Evolutionary conservation across 2,113 vertebrate genomes (phyloP).

Genomic region (Vulpes lagopus): DNA sequence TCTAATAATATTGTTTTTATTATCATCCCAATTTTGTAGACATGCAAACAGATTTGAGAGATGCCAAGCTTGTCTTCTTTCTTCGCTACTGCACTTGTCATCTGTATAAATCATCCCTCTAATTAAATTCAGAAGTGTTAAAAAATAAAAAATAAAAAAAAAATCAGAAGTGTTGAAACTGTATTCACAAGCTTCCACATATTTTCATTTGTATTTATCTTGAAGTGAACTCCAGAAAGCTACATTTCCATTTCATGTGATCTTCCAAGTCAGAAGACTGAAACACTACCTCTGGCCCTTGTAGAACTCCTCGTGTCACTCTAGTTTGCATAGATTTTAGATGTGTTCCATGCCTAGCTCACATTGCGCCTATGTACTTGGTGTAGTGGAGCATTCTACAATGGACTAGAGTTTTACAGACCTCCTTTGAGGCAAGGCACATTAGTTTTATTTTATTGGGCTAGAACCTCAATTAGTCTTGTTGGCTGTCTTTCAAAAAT

Average conservation of each 20-base stretch:
- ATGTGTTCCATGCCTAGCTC: background rate
- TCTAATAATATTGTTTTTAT: background rate
- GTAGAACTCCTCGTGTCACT: background rate
- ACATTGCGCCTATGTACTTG: background rate
- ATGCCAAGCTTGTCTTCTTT: background rate
- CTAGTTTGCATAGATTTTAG: background rate
- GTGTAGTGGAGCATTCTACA: background rate
- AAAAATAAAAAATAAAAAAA: background rate
- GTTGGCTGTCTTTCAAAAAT: constrained; percentile 33
- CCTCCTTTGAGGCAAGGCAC: background rate
- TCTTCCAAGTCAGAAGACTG: background rate
- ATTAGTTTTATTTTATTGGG: constrained; percentile 31
- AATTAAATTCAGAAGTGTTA: background rate
- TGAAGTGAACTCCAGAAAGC: background rate
- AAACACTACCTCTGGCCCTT: background rate
- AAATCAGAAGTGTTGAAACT: background rate
- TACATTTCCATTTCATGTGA: background rate
- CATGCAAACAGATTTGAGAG: background rate
- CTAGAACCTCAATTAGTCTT: background rate
- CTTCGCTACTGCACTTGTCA: background rate
- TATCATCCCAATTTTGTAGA: background rate
- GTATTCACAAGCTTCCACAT: background rate
- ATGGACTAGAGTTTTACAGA: background rate
- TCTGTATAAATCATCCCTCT: background rate
- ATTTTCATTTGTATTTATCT: background rate